A percentile compares a stretch with the other conserved stretches of the same genome.
Evolutionary conservation across 2,888 invertebrate genomes (phyloP).

Genomic region (Zonitis immaculata): DNA sequence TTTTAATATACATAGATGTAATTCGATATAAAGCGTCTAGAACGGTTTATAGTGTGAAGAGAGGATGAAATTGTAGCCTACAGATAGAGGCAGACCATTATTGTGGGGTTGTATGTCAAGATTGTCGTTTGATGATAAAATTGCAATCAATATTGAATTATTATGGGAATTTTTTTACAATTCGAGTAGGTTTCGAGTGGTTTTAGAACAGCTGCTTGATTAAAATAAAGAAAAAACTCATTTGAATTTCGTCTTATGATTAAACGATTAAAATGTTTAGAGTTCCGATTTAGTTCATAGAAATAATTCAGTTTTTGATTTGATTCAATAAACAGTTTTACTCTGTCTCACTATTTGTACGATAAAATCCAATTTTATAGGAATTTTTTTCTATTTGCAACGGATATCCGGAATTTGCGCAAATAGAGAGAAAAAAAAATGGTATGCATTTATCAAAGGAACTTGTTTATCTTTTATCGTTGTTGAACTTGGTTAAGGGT

Average conservation of each 20-base stretch:
- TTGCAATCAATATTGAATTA: no score
- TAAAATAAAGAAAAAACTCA: no score
- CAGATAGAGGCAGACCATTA: neutral
- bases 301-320: no score
- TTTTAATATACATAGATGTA: conserved; percentile 3
- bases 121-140: no score
- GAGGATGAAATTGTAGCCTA: neutral
- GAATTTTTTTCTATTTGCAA: neutral
- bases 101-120: neutral
- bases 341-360: neutral
- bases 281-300: no score
- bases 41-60: neutral
- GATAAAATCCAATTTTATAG: neutral
- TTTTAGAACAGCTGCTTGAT: no score
- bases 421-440: neutral
- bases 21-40: neutral
- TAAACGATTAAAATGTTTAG: no score
- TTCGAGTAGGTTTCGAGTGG: no score
- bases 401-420: neutral
- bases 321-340: neutral
- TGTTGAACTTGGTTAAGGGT: conserved; percentile 4
- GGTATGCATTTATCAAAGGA: conserved; percentile 13
- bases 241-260: no score
- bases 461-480: conserved; percentile 11
- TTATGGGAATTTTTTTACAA: neutral